Base-by-base conservation (phyloP, 2,888 invertebrate species). In the Chydorus sphaericus region DNA sequence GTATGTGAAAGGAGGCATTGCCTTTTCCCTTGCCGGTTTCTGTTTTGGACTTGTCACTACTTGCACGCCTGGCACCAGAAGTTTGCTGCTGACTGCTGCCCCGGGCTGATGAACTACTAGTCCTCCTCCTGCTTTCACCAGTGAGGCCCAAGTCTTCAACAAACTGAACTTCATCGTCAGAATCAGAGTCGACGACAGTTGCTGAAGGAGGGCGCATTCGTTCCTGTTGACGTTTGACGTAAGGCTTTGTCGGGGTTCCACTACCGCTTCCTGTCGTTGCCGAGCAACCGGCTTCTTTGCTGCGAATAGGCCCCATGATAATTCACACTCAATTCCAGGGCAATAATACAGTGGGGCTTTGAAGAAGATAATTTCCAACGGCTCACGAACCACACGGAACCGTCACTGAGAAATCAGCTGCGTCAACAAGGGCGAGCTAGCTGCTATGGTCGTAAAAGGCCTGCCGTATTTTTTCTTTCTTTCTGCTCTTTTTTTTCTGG, bases 1-100 rank as follows among this genome's bases (percentile, higher is more conserved):
- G n/a, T 11, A 33, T n/a, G n/a, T 2, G 20, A n/a, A 14, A 16
- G 26, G 14, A 44, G 8, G 4, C 28, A 11, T 44, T 20, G 23
- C 44, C 44, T 44, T 44, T 44, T 44, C 44, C 44, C 28, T 44
- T 44, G 26, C 4, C n/a, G n/a, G n/a, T 8, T 44, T 44, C 44
- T 26, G 26, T 4, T 23, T 44, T 44, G 5, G 5, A 18, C n/a
- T 38, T 38, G 20, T 38, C 4, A 38, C 38, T 38, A 38, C n/a
- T n/a, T n/a, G n/a, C n/a, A n/a, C n/a, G n/a, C n/a, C n/a, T n/a
- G n/a, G 38, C 26, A 20, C 23, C 16, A 44, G 44, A 44, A 44
- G 11, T 44, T n/a, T 44, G n/a, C 44, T 44, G 23, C n/a, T 44
- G 14, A 23, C 44, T 26, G 26, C 28, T 44, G 44, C 18, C 18